Evolutionary conservation across 1,140 invertebrate species (phyloP).

Genomic region (Cryptotermes secundus): DNA sequence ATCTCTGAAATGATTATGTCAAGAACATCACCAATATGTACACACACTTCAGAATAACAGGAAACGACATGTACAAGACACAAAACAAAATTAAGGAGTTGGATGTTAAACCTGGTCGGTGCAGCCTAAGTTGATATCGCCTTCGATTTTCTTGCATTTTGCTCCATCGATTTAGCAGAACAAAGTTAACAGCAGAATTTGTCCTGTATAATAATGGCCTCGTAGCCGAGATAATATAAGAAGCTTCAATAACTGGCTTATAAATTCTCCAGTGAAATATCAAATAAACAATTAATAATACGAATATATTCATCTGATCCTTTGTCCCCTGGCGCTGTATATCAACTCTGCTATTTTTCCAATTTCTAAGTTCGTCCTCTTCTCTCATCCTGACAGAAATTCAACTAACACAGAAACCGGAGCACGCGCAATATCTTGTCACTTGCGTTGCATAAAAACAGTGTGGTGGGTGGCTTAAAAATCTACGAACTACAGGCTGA

Average conservation of each 20-base stretch:
- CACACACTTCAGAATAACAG: too few relatives aligned
- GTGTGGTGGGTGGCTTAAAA: too few relatives aligned
- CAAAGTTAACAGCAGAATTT: neutral
- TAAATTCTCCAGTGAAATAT: neutral
- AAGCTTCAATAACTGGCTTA: neutral
- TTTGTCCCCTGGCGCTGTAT: neutral
- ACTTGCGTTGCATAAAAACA: too few relatives aligned
- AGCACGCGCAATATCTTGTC: too few relatives aligned
- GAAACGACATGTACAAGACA: too few relatives aligned
- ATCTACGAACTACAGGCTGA: too few relatives aligned
- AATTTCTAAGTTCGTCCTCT: neutral
- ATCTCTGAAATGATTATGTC: too few relatives aligned
- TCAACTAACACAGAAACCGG: neutral
- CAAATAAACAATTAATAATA: neutral
- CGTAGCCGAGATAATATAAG: neutral
- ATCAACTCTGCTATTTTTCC: neutral
- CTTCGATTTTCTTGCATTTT: neutral
- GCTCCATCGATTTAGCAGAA: neutral
- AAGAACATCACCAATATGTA: too few relatives aligned
- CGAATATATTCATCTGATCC: neutral
- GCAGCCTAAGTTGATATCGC: neutral
- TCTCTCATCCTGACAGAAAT: neutral
- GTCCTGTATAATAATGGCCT: neutral
- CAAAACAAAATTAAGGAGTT: too few relatives aligned
- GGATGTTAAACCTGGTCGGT: neutral